Base-by-base conservation (phyloP, 2,797 vertebrate species). In the Arctocebus calabarensis region DNA sequence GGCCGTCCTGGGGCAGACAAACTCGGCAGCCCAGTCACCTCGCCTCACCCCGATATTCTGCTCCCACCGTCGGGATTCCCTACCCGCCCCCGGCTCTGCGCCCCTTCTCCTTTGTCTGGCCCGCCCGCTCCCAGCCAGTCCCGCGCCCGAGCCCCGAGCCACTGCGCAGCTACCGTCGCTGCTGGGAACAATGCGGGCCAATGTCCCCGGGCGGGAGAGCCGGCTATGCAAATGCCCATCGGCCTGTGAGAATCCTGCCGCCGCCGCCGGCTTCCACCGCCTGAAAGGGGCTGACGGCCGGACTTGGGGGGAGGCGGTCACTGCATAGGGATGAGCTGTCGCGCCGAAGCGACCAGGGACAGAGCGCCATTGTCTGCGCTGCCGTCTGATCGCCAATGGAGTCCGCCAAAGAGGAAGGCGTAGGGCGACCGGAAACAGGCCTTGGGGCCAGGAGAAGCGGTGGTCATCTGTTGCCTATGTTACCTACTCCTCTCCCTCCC, bases 281-380 rank as follows among this genome's bases (percentile, higher is more conserved):
- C 96, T 98, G 97, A 13, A 98, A 98, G 97, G 97, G 97, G 96
- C 97, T 96, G 97, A 97, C 97, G 95, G 97, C 90, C 79, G 3
- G 96, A 94, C 85, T 97, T 6, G 91, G 78, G 96, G 95, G 94
- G 93, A 87, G 87, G 94, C 92, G 59, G 89, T 11, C 98, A 93
- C 98, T 98, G 98, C 98, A 98, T 98, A 98, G 98, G 98, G 98
- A 98, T 98, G 98, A 98, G 98, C 97, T 96, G 98, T 96, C 96
- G 97, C 97, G 97, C 78, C 75, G 75, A 97, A 98, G 97, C 97
- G 96, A 97, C 97, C 82, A 61, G 96, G 96, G 97, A 98, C 98
- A 98, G 98, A 98, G 97, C 92, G 5, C 97, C 98, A 97, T 98
- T 98, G 98, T 98, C 96, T 97, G 45, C 57, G 82, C 78, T 2